These are phyloP conservation scores for Phrynosoma platyrhinos DNA, from an alignment of 2,113 vertebrate species.

Conservation along the genomic window DNA sequence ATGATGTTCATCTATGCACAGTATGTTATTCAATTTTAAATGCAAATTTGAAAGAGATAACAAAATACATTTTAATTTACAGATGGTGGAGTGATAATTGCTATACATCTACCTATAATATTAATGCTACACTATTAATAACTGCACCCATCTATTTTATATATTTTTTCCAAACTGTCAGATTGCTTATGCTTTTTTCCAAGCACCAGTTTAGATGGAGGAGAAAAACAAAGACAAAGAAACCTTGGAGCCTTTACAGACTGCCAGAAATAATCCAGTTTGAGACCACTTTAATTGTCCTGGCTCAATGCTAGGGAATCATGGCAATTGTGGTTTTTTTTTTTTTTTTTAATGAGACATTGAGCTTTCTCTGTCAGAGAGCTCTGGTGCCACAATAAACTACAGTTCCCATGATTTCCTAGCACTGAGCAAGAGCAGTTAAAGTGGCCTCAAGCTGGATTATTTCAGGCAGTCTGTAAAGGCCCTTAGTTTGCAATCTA, in stretches of 20 bases:
- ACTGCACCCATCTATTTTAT: constrained; percentile 44
- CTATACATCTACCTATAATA: constrained; percentile 46
- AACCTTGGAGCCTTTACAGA: background rate
- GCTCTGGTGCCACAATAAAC: too few relatives aligned
- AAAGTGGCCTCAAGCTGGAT: too few relatives aligned
- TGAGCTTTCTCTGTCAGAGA: too few relatives aligned
- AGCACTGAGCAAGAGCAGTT: too few relatives aligned
- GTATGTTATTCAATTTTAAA: constrained; percentile 64
- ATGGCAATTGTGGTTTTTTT: too few relatives aligned
- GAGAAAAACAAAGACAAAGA: background rate
- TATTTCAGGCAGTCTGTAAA: too few relatives aligned
- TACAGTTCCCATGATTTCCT: too few relatives aligned
- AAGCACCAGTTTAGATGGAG: constrained; percentile 14
- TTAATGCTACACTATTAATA: constrained; percentile 49
- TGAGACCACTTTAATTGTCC: too few relatives aligned
- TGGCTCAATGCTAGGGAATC: too few relatives aligned
- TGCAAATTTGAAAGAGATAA: constrained; percentile 58
- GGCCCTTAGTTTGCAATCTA: too few relatives aligned
- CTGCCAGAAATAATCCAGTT: too few relatives aligned
- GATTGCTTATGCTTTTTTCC: constrained; percentile 9
- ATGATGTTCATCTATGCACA: constrained; percentile 61
- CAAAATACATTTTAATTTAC: constrained; percentile 63
- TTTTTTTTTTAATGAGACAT: too few relatives aligned
- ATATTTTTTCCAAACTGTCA: constrained; percentile 14
- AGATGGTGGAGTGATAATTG: constrained; percentile 57